These are phyloP conservation scores for Anarrhichthys ocellatus DNA, from an alignment of 2,113 vertebrate species.

Conservation along the genomic window DNA sequence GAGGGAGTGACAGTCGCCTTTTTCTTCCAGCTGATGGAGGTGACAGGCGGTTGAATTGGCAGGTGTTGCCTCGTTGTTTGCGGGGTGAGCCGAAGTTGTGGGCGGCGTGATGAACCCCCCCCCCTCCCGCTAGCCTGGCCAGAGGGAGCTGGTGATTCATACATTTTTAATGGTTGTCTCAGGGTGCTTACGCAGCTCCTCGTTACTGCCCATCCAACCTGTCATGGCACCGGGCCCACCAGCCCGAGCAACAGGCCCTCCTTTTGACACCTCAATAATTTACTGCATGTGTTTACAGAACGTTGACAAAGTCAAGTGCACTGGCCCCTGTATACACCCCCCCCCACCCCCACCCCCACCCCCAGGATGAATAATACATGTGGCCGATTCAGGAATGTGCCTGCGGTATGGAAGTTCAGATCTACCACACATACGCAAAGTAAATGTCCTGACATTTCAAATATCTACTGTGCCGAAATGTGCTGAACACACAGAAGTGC, in stretches of 20 bases:
- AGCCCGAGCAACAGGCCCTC: conserved; percentile 51
- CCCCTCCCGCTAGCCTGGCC: conserved; percentile 10
- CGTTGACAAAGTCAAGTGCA: conserved; percentile 79
- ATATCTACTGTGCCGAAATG: conserved; percentile 76
- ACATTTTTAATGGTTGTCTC: conserved; percentile 77
- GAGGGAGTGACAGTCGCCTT: conserved; percentile 31
- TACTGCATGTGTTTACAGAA: conserved; percentile 81
- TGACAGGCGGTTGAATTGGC: conserved; percentile 62
- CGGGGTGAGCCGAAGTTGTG: background rate
- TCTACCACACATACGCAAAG: conserved; percentile 77
- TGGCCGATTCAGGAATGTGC: conserved; percentile 65
- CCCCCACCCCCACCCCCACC: no score
- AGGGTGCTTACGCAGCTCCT: conserved; percentile 69
- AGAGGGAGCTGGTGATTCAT: conserved; percentile 56
- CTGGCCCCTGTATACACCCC: conserved; percentile 61
- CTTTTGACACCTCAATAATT: conserved; percentile 81
- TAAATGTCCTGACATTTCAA: conserved; percentile 84
- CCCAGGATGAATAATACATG: conserved; percentile 80
- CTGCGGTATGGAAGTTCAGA: conserved; percentile 72
- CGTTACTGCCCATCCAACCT: conserved; percentile 73
- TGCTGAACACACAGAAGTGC: conserved; percentile 76
- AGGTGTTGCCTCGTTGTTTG: conserved; percentile 48
- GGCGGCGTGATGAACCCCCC: conserved; percentile 29
- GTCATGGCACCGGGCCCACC: conserved; percentile 63
- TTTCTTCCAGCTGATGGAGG: conserved; percentile 39